phyloP scores from a whole-genome alignment of 2,797 vertebrate species.

The Todus mexicanus region DNA sequence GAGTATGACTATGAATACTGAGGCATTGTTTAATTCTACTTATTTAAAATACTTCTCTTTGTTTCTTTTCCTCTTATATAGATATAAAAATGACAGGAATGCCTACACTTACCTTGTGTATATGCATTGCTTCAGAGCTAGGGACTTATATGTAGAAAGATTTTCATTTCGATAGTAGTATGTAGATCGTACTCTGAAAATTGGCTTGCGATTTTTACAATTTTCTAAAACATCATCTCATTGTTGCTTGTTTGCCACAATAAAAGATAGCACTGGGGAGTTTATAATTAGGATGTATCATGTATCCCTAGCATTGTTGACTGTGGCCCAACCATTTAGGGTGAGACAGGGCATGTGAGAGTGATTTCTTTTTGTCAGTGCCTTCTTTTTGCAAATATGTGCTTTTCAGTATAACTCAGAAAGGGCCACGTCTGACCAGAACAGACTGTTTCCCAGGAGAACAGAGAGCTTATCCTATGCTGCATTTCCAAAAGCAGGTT shows the following conservation, averaged over 20 bases:
- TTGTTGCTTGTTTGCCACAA: not conserved
- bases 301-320: not conserved
- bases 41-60: not conserved
- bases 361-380: not conserved
- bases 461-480: not conserved
- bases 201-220: not conserved
- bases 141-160: not conserved
- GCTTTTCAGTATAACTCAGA: not conserved
- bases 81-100: not conserved
- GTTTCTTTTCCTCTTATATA: not conserved
- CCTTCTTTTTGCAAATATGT: not conserved
- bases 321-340: not conserved
- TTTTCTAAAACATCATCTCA: not conserved
- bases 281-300: not conserved
- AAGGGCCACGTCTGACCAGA: not conserved
- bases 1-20: not conserved
- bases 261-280: not conserved
- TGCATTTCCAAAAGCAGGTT: not conserved
- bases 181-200: not conserved
- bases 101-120: not conserved
- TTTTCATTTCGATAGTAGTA: not conserved
- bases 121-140: not conserved
- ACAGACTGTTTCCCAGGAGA: not conserved
- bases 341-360: fast-evolving
- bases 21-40: not conserved